Percentiles rank a stretch among this genome's conserved stretches.
Conservation (phyloP, 2,888 invertebrate genomes). For the Linnaemya tessellans region DNA sequence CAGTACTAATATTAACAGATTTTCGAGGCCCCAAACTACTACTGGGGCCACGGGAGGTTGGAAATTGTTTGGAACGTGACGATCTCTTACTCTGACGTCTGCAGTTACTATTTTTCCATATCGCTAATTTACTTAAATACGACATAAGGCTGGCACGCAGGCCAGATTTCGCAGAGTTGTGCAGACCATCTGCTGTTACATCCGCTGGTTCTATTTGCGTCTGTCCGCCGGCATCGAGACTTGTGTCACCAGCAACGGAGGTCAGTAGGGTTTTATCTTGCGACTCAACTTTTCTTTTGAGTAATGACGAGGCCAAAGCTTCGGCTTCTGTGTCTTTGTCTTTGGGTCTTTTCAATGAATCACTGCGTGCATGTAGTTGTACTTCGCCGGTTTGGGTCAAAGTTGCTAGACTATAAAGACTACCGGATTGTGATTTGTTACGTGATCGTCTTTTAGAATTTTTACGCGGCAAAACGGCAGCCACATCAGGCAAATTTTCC, state of each 20-base stretch:
- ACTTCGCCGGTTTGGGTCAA: slow-evolving; percentile 75
- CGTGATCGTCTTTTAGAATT: slow-evolving; percentile 68
- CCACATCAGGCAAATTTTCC: slow-evolving; percentile 71
- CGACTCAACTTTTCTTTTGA: slow-evolving; percentile 31
- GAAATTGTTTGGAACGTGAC: slow-evolving; percentile 69
- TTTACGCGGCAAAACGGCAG: slow-evolving; percentile 66
- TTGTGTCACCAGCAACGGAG: slow-evolving; percentile 22
- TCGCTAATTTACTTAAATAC: slow-evolving; percentile 77
- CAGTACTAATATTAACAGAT: slow-evolving; percentile 72
- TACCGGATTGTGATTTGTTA: slow-evolving; percentile 75
- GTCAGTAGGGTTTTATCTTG: slow-evolving; percentile 61
- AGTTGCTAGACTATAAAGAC: slow-evolving; percentile 78
- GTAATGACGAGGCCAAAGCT: slow-evolving; percentile 42
- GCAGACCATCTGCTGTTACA: slow-evolving; percentile 64
- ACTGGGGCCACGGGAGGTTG: slow-evolving; percentile 57
- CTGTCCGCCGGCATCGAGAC: slow-evolving; percentile 5
- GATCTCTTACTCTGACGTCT: slow-evolving; percentile 67
- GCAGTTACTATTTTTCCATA: slow-evolving; percentile 76
- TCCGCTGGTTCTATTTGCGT: slow-evolving; percentile 54
- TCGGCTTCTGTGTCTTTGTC: slow-evolving; percentile 60
- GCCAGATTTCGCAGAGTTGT: slow-evolving; percentile 68
- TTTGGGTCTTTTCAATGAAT: slow-evolving; percentile 67
- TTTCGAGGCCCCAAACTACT: slow-evolving; percentile 65
- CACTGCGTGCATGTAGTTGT: slow-evolving; percentile 73
- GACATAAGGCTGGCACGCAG: slow-evolving; percentile 76